Evolutionary conservation across 1,140 invertebrate species (phyloP).

Genomic region (Magallana gigas): DNA sequence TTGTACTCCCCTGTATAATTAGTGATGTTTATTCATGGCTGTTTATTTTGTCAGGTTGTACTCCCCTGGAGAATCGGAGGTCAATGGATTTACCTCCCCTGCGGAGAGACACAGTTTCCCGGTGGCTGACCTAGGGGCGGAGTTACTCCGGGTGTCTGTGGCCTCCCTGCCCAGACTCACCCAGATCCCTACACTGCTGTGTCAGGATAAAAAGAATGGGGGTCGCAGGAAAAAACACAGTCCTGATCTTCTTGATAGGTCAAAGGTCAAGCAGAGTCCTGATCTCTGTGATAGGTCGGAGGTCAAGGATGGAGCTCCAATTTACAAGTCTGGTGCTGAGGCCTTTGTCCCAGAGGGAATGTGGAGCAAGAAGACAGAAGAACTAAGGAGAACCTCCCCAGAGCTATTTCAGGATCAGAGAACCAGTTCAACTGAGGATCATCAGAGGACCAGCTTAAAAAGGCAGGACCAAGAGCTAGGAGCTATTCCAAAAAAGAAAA

Average conservation of each 20-base stretch:
- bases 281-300: not conserved
- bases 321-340: not conserved
- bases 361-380: conserved; percentile 39
- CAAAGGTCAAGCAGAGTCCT: not conserved
- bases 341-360: not conserved
- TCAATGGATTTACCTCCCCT: conserved; percentile 83
- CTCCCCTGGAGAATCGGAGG: conserved; percentile 82
- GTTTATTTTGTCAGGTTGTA: conserved; percentile 77
- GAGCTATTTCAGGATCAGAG: conserved; percentile 15
- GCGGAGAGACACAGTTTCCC: conserved; percentile 92
- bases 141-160: conserved; percentile 61
- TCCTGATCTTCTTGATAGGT: not conserved
- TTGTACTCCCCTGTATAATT: too few relatives aligned
- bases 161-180: conserved; percentile 62
- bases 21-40: not conserved
- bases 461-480: not conserved
- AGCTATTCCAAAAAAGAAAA: conserved; percentile 20
- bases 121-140: conserved; percentile 80
- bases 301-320: not conserved
- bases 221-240: conserved; percentile 25
- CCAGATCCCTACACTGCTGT: conserved; percentile 56
- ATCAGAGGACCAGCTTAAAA: not conserved
- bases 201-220: not conserved
- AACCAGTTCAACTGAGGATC: not conserved
- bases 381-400: conserved; percentile 15